Evolutionary conservation across 1,140 invertebrate species (phyloP), one percentile per base, ranked within the genome.

Genomic region (Drosophila mojavensis): DNA sequence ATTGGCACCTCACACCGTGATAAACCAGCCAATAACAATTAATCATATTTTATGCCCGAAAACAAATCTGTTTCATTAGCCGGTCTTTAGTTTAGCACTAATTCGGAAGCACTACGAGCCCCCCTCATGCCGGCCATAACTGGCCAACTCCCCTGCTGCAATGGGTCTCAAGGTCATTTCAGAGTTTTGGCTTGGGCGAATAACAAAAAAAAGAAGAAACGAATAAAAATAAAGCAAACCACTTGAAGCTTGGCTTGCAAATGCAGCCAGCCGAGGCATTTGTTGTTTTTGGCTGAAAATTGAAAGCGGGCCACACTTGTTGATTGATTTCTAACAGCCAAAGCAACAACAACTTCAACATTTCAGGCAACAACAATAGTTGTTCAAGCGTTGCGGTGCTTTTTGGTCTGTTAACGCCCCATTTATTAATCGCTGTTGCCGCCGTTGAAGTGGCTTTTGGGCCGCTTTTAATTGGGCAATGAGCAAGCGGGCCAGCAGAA

Each of bases 281-380:
- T 56, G 41, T 43, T 41, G 33, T 64, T 79, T 61, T 79, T 72
- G 58, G 64, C 48, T 41, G 63, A 84, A 84, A 84, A 84, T 84
- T 84, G 81, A 84, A 84, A 84, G 81, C 81, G 78, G 78, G 81
- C 81, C 73, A 77, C 81, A 83, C 81, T 83, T 84, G 77, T 55
- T 84, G 81, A 85, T 84, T 84, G 81, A 84, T 84, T 84, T 84
- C 68, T 67, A 80, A 54, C 58, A 50, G 33, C 60, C 41, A 50
- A 43, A 43, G 10, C 58, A 56, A 56, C 36, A 67, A 36, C 20
- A 60, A 53, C 20, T 62, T 48, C 56, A 78, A 55, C 39, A 73
- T 45, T 13, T 48, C 53, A 59, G 63, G 51, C 59, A 69, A 69
- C 50, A 55, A 36, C 15, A 68, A 43, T 36, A 30, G 28, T 53